Percentiles rank a stretch among this genome's conserved stretches.
phyloP scores from a whole-genome alignment of 1,140 invertebrate species.

The Branchinecta lindahli region DNA sequence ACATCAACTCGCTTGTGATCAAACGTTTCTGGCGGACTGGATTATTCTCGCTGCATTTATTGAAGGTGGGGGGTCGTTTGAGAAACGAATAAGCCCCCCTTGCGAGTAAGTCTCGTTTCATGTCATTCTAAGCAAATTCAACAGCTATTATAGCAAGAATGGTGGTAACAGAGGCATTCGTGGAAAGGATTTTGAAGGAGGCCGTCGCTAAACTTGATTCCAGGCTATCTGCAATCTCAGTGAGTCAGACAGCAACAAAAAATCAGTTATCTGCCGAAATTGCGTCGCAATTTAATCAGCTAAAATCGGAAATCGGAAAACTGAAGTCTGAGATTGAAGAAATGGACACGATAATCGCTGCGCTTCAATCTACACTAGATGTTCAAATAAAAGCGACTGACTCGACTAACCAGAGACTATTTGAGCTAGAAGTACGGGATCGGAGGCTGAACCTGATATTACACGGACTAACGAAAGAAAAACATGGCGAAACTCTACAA shows the following conservation, averaged over 20 bases:
- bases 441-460: constrained; percentile 7
- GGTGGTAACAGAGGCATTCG: background rate
- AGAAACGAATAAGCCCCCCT: too few species aligned
- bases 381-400: background rate
- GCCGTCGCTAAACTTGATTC: constrained; percentile 1
- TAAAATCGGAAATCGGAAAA: background rate
- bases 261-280: background rate
- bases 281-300: background rate
- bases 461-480: constrained; percentile 8
- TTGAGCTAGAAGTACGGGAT: background rate
- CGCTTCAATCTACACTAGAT: background rate
- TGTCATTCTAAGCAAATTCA: background rate
- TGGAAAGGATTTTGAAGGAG: background rate
- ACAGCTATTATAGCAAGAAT: constrained; percentile 11
- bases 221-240: background rate
- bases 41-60: too few species aligned
- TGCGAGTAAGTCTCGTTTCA: constrained; percentile 9
- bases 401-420: background rate
- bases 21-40: too few species aligned
- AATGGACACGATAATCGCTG: background rate
- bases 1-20: too few species aligned
- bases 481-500: constrained; percentile 8
- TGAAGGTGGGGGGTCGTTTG: too few species aligned
- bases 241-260: background rate
- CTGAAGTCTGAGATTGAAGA: constrained; percentile 9